Evolutionary conservation across 1,140 invertebrate species (phyloP).

Genomic region (Spodoptera litura): DNA sequence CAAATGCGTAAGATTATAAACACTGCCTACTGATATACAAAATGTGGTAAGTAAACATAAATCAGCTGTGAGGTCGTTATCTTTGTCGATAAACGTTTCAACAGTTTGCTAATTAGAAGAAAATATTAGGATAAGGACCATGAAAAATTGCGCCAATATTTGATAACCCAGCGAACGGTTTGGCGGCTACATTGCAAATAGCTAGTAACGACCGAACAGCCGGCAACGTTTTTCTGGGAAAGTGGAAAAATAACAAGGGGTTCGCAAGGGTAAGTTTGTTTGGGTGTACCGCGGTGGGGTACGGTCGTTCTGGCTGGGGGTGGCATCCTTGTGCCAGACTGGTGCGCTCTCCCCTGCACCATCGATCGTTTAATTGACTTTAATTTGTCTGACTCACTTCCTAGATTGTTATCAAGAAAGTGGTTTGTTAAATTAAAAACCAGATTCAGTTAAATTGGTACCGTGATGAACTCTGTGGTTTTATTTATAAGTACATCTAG

Average conservation of each 20-base stretch:
- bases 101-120: constrained; percentile 23
- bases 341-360: constrained; percentile 58
- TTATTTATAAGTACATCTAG: neutral
- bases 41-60: constrained; percentile 34
- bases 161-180: neutral
- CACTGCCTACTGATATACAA: neutral
- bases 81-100: neutral
- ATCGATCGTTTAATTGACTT: constrained; percentile 71
- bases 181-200: constrained; percentile 5
- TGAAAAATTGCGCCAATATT: constrained; percentile 12
- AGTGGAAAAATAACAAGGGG: constrained; percentile 27
- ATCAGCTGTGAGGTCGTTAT: constrained; percentile 46
- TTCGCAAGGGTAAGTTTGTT: constrained; percentile 51
- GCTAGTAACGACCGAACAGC: constrained; percentile 14
- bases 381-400: constrained; percentile 64
- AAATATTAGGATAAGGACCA: neutral
- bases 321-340: constrained; percentile 63
- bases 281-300: constrained; percentile 44
- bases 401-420: constrained; percentile 19
- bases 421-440: constrained; percentile 8
- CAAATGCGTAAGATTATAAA: constrained; percentile 46
- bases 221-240: constrained; percentile 20
- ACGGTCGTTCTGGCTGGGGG: constrained; percentile 21
- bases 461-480: neutral
- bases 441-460: constrained; percentile 8